These are phyloP conservation scores for Gari tellinella DNA, from an alignment of 2,888 invertebrate species.

Conservation along the genomic window DNA sequence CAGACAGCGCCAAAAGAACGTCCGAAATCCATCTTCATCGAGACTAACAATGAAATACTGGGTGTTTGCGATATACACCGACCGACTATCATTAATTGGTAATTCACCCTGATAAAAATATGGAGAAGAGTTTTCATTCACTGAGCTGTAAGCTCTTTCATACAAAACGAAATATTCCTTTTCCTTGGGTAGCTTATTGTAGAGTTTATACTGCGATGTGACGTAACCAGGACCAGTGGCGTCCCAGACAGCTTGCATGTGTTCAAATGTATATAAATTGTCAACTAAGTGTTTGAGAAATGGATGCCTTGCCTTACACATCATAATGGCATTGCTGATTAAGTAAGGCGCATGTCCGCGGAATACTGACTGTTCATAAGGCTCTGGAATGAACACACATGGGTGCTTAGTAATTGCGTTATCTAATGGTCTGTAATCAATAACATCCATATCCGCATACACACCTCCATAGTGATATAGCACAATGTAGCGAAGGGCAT, in stretches of 20 bases:
- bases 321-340: conserved; percentile 22
- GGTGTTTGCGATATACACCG: conserved; percentile 33
- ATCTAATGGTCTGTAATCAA: conserved; percentile 41
- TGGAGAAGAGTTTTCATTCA: conserved; percentile 11
- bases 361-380: conserved; percentile 19
- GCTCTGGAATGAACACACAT: conserved; percentile 29
- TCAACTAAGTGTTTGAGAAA: conserved; percentile 24
- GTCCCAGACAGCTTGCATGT: background rate
- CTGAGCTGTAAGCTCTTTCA: background rate
- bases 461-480: conserved; percentile 36
- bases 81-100: conserved; percentile 7
- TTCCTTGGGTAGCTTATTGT: conserved; percentile 15
- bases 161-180: conserved; percentile 3
- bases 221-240: conserved; percentile 20
- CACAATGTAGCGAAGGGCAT: conserved; percentile 23
- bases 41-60: conserved; percentile 19
- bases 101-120: conserved; percentile 20
- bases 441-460: conserved; percentile 28
- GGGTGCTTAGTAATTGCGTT: conserved; percentile 19
- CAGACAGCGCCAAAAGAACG: conserved; percentile 6
- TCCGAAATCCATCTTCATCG: conserved; percentile 8
- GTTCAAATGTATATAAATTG: conserved; percentile 1
- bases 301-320: conserved; percentile 28
- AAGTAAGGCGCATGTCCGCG: conserved; percentile 7
- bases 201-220: conserved; percentile 14